A percentile compares a stretch with the other conserved stretches of the same genome.
phyloP scores from a whole-genome alignment of 2,888 invertebrate genomes.

The Conus canariensis region DNA sequence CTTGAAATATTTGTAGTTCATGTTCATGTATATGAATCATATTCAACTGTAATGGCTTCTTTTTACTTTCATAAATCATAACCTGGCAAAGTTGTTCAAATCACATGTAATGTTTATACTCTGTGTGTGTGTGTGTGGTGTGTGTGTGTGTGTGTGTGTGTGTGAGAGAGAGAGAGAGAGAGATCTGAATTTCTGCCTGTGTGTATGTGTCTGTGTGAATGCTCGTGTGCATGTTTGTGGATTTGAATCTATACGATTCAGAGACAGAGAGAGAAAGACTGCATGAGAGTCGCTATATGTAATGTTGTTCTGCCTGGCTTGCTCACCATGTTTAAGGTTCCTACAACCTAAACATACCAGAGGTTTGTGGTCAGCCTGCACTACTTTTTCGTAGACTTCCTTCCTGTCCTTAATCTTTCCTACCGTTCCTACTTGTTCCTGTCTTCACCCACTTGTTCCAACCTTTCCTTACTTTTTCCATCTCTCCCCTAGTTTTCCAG shows the following conservation, averaged over 20 bases:
- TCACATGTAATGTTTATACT: background rate
- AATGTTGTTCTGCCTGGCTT: background rate
- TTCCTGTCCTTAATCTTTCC: background rate
- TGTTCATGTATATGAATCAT: no score
- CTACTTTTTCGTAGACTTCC: background rate
- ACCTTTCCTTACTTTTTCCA: no score
- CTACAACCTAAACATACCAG: no score
- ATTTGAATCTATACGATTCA: background rate
- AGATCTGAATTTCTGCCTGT: background rate
- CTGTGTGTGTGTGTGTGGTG: background rate
- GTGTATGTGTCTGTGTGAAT: background rate
- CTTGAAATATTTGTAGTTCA: no score
- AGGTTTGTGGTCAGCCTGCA: background rate
- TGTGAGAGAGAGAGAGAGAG: background rate
- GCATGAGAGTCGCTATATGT: no score
- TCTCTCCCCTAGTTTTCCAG: no score
- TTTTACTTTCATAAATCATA: no score
- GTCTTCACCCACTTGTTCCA: background rate
- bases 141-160: background rate
- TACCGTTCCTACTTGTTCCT: background rate
- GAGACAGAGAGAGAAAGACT: background rate
- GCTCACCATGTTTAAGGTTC: background rate
- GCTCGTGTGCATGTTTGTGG: background rate
- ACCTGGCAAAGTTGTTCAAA: no score
- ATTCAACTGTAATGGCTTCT: no score